These are phyloP conservation scores for Hartigia nigra DNA, from an alignment of 2,888 invertebrate species.

Conservation along the genomic window DNA sequence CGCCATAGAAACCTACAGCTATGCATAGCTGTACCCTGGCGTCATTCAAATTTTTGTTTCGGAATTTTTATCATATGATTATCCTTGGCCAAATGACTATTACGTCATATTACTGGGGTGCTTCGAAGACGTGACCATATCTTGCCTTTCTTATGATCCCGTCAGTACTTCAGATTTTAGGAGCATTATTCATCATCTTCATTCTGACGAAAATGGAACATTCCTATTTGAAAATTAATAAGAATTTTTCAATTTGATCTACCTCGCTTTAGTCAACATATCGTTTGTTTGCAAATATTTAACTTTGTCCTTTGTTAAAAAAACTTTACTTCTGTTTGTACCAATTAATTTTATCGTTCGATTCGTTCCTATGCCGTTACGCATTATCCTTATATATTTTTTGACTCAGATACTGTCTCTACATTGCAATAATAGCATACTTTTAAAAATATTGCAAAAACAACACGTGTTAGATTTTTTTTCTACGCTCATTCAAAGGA, in stretches of 20 bases:
- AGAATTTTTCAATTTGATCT: neutral
- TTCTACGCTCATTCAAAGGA: neutral
- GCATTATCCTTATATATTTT: too few relatives aligned
- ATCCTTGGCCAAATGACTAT: conserved; percentile 19
- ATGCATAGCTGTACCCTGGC: conserved; percentile 27
- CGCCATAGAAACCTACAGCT: conserved; percentile 33
- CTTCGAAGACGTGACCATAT: too few relatives aligned
- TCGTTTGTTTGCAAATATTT: neutral
- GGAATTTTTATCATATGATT: conserved; percentile 38
- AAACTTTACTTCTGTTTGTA: neutral
- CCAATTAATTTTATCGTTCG: too few relatives aligned
- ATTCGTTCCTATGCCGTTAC: too few relatives aligned
- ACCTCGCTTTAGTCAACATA: neutral
- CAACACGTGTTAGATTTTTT: neutral
- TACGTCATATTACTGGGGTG: neutral
- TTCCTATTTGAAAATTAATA: neutral
- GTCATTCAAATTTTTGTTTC: conserved; percentile 41
- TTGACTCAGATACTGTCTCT: neutral
- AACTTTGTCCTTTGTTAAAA: neutral
- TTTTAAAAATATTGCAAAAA: neutral
- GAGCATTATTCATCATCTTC: neutral
- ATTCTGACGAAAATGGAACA: neutral
- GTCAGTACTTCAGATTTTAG: neutral
- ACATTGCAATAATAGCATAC: neutral
- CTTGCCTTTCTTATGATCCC: too few relatives aligned